These are phyloP conservation scores for Drosophila fulvimacula DNA, from an alignment of 2,888 invertebrate genomes.

Conservation along the genomic window DNA sequence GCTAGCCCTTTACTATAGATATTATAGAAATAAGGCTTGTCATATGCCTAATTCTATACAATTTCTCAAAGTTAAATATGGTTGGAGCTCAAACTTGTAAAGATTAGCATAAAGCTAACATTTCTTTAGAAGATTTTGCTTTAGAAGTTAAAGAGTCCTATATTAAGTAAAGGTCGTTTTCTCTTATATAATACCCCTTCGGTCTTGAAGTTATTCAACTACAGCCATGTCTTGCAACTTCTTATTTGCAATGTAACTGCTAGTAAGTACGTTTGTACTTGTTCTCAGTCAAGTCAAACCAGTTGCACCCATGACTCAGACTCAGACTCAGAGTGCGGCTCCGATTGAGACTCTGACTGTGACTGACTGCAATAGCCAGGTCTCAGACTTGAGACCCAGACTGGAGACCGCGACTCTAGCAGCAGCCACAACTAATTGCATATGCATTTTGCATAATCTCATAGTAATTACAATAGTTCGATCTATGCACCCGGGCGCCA, in stretches of 20 bases:
- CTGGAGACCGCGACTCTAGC: conserved; percentile 1
- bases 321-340: conserved; percentile 27
- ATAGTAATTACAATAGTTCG: conserved; percentile 78
- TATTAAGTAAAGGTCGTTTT: too few relatives aligned
- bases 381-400: conserved; percentile 19
- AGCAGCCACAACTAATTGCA: conserved; percentile 49
- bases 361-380: conserved; percentile 11
- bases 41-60: too few relatives aligned
- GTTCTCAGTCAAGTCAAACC: conserved; percentile 73
- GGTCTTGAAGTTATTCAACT: background rate
- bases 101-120: too few relatives aligned
- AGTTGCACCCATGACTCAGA: conserved; percentile 73
- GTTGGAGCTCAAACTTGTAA: too few relatives aligned
- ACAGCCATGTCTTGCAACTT: conserved; percentile 43
- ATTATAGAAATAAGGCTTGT: too few relatives aligned
- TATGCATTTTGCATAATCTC: conserved; percentile 76
- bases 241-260: conserved; percentile 49
- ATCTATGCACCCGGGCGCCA: conserved; percentile 56
- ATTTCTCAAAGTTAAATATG: too few relatives aligned
- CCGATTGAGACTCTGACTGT: conserved; percentile 18
- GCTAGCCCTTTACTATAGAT: too few relatives aligned
- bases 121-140: too few relatives aligned
- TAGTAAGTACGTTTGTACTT: conserved; percentile 48
- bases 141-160: too few relatives aligned
- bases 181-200: background rate